Evolutionary conservation across 2,113 vertebrate genomes (phyloP), one percentile per base, ranked within the genome.

Genomic region (Salvelinus namaycush): DNA sequence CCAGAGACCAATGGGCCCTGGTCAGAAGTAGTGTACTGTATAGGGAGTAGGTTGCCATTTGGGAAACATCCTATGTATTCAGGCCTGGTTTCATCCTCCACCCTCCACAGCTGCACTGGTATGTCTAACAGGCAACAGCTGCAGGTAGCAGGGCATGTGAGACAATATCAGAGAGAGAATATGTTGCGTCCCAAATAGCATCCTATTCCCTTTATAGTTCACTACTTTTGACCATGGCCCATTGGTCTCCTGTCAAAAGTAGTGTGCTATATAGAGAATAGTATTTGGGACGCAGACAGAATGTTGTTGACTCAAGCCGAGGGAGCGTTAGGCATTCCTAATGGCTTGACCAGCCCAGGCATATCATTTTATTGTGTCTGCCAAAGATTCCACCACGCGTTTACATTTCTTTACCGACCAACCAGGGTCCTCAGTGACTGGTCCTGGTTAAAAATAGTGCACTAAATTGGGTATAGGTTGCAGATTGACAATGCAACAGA

Each of bases 351-450:
- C 60, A 44, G 73, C 26, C 72, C 11, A 24, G 27, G 29, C 72
- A 20, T 31, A 65, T 65, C 29, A 13, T 74, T 74, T 44, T 49
- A 64, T 73, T 73, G 27, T 73, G 48, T 54, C 59, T 62, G 60
- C 60, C 60, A 48, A 65, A 39, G n/a, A 39, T 62, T 64, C 34
- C 20, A 24, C n/a, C n/a, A 22, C 16, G 20, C 26, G 22, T 65
- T 39, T 65, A 20, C 48, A 44, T 39, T 66, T 74, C 54, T 16
- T 65, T 31, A 39, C 73, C n/a, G 20, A 65, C 13, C 51, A 54
- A 5, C 51, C 3, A 54, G 14, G 6, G 59, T 62, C 59, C 59
- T 22, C n/a, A 24, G 12, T 18, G 16, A 54, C 16, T 4, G 51
- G 51, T 54, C 51, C n/a, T 11, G 59, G 59, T 62, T 3, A 62